Percentiles rank a stretch among this genome's conserved stretches.
These are phyloP conservation scores for Candidula unifasciata DNA, from an alignment of 2,888 invertebrate genomes.

Conservation along the genomic window DNA sequence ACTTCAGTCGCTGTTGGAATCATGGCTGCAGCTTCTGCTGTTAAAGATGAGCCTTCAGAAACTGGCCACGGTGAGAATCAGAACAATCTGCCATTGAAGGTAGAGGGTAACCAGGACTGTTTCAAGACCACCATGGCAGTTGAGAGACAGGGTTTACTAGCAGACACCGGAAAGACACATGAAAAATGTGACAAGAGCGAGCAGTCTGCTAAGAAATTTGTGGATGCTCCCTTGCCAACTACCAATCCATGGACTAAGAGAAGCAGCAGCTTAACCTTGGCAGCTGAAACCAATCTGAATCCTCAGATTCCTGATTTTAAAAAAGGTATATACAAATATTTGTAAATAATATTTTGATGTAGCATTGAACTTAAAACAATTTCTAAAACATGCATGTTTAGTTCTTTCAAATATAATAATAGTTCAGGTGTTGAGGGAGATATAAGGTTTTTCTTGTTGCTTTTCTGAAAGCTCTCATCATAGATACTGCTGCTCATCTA, in stretches of 20 bases:
- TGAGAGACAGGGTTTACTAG: conserved; percentile 17
- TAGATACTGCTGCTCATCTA: too few species aligned
- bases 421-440: too few species aligned
- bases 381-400: too few species aligned
- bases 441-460: too few species aligned
- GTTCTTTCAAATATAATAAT: too few species aligned
- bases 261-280: conserved; percentile 10
- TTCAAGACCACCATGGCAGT: not conserved
- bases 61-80: conserved; percentile 31
- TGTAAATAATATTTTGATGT: not conserved
- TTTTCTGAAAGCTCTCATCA: too few species aligned
- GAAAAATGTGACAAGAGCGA: conserved; percentile 34
- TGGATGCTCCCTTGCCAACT: conserved; percentile 48
- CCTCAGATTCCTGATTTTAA: conserved; percentile 3
- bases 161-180: not conserved
- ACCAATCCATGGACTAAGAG: conserved; percentile 50
- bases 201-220: conserved; percentile 42
- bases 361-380: too few species aligned
- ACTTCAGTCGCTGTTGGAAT: conserved; percentile 16
- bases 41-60: conserved; percentile 43
- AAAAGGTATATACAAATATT: conserved; percentile 17
- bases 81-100: conserved; percentile 27
- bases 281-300: not conserved
- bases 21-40: conserved; percentile 50
- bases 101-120: conserved; percentile 22